Evolutionary conservation across 2,888 invertebrate species (phyloP).

Genomic region (Chalcosyrphus nemorum): DNA sequence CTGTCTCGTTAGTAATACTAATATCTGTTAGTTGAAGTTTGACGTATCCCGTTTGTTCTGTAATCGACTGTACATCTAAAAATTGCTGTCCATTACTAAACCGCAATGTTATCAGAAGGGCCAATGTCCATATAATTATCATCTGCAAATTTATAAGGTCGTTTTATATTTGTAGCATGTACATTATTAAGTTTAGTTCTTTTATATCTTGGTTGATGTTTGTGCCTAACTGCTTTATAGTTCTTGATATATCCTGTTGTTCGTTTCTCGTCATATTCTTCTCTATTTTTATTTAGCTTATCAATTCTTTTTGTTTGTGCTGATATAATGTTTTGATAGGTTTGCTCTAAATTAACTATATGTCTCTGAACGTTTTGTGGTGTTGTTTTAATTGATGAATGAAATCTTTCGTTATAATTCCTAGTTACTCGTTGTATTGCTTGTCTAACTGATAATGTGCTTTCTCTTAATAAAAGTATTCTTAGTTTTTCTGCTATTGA

Average conservation of each 20-base stretch:
- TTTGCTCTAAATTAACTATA: background rate
- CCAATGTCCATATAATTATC: background rate
- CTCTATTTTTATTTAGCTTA: background rate
- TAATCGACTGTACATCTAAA: background rate
- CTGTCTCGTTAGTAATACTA: slow-evolving; percentile 1
- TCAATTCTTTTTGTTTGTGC: too few species aligned
- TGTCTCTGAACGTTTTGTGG: background rate
- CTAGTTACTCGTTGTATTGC: background rate
- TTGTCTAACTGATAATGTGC: background rate
- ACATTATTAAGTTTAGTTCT: background rate
- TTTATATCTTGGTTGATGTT: background rate
- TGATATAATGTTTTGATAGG: background rate
- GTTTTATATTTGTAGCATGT: background rate
- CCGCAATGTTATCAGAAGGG: background rate
- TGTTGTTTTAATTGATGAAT: background rate
- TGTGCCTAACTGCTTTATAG: background rate
- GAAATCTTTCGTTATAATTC: background rate
- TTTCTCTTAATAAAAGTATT: background rate
- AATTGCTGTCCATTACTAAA: background rate
- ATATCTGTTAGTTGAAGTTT: slow-evolving; percentile 11
- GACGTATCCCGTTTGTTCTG: slow-evolving; percentile 5
- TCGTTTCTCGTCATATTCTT: background rate
- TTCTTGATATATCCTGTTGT: background rate
- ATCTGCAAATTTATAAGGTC: background rate
- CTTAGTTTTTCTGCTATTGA: background rate